Evolutionary conservation across 2,113 vertebrate species (phyloP).

Genomic region (Lasiurus cinereus): DNA sequence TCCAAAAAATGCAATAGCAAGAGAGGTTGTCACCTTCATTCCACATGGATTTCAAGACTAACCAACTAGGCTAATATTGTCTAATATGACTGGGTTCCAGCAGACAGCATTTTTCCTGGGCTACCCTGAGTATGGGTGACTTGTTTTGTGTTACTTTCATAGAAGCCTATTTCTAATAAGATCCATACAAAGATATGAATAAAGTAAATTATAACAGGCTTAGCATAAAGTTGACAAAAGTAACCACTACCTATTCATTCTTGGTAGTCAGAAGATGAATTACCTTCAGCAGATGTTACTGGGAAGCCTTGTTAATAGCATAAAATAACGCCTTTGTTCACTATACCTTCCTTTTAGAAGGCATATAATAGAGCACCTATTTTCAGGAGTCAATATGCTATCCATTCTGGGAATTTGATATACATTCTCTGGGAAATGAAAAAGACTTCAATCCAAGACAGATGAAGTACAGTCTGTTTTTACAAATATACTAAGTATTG

Average conservation of each 20-base stretch:
- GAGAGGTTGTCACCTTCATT: background rate
- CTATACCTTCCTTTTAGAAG: background rate
- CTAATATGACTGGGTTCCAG: background rate
- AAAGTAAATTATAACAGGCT: background rate
- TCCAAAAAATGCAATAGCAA: background rate
- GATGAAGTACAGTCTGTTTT: background rate
- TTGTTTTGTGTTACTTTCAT: background rate
- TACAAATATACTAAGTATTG: background rate
- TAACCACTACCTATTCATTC: background rate
- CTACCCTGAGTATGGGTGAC: background rate
- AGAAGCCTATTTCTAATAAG: conserved; percentile 23
- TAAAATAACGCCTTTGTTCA: conserved; percentile 20
- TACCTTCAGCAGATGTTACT: background rate
- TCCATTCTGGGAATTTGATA: background rate
- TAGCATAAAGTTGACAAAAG: conserved; percentile 25
- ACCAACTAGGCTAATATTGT: background rate
- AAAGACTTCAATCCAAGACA: background rate
- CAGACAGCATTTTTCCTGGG: conserved; percentile 1
- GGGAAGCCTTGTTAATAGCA: background rate
- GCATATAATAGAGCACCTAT: background rate
- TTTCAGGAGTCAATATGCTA: conserved; percentile 28
- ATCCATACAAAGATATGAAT: background rate
- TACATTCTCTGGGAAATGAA: background rate
- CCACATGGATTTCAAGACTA: background rate
- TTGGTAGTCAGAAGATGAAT: background rate